These are phyloP conservation scores for Glandiceps talaboti DNA, from an alignment of 53 echinoderm and acorn worm genomes.

Conservation along the genomic window DNA sequence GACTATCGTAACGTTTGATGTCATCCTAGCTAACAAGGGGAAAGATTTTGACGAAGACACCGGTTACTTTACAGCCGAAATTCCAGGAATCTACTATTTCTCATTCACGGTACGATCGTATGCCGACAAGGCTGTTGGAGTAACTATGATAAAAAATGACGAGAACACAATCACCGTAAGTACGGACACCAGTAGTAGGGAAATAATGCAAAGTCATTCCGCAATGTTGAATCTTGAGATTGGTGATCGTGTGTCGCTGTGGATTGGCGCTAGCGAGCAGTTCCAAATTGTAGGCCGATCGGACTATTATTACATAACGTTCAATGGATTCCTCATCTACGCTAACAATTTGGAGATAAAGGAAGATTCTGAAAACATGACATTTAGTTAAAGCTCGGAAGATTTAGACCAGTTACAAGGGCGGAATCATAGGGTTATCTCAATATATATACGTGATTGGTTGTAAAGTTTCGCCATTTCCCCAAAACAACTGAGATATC, in stretches of 20 bases:
- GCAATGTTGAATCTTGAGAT: constrained; percentile 39
- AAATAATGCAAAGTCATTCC: constrained; percentile 63
- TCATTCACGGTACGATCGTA: constrained; percentile 44
- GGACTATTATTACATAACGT: constrained; percentile 42
- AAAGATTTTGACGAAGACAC: constrained; percentile 35
- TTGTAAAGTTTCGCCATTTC: too few species aligned
- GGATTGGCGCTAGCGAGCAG: constrained; percentile 31
- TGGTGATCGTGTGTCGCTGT: constrained; percentile 46
- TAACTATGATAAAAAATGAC: constrained; percentile 43
- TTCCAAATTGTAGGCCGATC: constrained; percentile 63
- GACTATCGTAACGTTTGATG: constrained; percentile 40
- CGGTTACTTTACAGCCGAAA: constrained; percentile 48
- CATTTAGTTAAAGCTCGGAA: neutral
- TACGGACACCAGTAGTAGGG: constrained; percentile 23
- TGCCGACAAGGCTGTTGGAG: constrained; percentile 38
- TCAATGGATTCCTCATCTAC: constrained; percentile 74
- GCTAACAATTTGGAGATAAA: neutral
- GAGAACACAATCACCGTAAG: constrained; percentile 23
- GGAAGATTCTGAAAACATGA: neutral
- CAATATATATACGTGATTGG: too few species aligned
- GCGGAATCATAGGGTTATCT: too few species aligned
- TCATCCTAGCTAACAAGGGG: constrained; percentile 65
- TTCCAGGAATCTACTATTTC: constrained; percentile 66
- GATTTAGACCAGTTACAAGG: too few species aligned
- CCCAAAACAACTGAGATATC: too few species aligned